Base-by-base conservation (phyloP, 2,888 invertebrate species). In the Agrochola circellaris region DNA sequence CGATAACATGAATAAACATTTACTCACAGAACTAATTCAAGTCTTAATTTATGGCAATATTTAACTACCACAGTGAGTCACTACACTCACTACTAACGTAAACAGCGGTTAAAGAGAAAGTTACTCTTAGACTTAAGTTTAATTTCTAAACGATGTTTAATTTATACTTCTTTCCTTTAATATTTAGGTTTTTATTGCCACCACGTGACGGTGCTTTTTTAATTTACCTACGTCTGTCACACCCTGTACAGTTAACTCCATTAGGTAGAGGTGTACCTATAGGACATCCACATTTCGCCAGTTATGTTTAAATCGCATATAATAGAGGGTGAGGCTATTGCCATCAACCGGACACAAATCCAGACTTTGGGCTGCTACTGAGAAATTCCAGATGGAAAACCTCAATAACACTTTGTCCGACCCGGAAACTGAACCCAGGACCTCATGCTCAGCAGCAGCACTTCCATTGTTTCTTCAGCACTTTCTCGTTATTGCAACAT, bases 71-170 rank as follows among this genome's bases (percentile, higher is more conserved):
- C 20, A 30, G 15, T 62, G 62, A 72, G 0, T 30, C 81, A 74
- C 15, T 34, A 60, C 17, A 9, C 17, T 30, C 26, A 60, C 26
- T 30, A 20, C 1, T 48, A 42, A 72, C 34, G 17, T 34, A 45
- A 56, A 82, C 30, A 54, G 56, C 51, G 7, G 8, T 34, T 58
- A 64, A 64, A 64, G 82, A 76, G 79, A 79, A 79, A 79, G 82
- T 76, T 2, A 26, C 38, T 66, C n/a, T 75, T 67, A 75, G 38
- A 23, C 11, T 58, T 4, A 54, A 62, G 30, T 51, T 62, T 42
- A 58, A 82, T 82, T 76, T 82, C 67, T 38, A 62, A 76, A 64
- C 54, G 56, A 68, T 64, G 3, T 8, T 62, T n/a, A 58, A 51
- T 38, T 62, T 45, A 45, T 4, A 68, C 20, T 30, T 60, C 6